A percentile compares a stretch with the other conserved stretches of the same genome.
These are phyloP conservation scores for Scolanthus callimorphus DNA, from an alignment of 92 coral and sea anemone genomes.

Conservation along the genomic window DNA sequence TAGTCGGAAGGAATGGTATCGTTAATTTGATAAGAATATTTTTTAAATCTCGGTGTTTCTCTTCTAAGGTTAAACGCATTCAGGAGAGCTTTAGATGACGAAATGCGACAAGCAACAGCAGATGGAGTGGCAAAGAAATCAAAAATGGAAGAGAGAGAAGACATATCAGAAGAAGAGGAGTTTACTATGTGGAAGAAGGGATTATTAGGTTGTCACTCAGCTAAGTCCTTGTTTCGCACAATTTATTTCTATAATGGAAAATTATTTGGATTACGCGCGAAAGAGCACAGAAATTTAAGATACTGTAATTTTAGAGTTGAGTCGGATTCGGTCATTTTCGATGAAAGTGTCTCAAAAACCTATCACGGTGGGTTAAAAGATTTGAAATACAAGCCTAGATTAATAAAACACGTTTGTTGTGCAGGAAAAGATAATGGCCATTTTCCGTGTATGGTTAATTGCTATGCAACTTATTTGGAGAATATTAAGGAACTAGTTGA, in stretches of 20 bases:
- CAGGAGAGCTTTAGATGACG: conserved; percentile 45
- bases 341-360: conserved; percentile 53
- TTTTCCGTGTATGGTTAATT: conserved; percentile 37
- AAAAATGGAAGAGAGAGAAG: conserved; percentile 43
- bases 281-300: conserved; percentile 47
- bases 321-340: conserved; percentile 18
- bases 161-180: no score
- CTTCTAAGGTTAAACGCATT: conserved; percentile 46
- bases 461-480: conserved; percentile 35
- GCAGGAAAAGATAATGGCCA: conserved; percentile 30
- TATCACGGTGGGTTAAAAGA: conserved; percentile 52
- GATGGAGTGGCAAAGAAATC: conserved; percentile 33
- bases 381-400: conserved; percentile 40
- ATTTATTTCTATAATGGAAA: no score
- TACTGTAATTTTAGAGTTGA: conserved; percentile 31
- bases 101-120: conserved; percentile 47
- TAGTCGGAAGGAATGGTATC: conserved; percentile 1
- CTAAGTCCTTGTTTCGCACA: no score
- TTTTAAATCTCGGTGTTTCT: no score
- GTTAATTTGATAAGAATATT: background rate
- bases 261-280: conserved; percentile 35
- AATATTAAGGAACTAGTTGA: conserved; percentile 25
- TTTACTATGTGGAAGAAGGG: no score
- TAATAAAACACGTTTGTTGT: conserved; percentile 60
- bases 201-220: no score